Percentiles rank a stretch among this genome's conserved stretches.
phyloP scores from a whole-genome alignment of 1,140 invertebrate genomes.

The Trigoniulus corallinus region DNA sequence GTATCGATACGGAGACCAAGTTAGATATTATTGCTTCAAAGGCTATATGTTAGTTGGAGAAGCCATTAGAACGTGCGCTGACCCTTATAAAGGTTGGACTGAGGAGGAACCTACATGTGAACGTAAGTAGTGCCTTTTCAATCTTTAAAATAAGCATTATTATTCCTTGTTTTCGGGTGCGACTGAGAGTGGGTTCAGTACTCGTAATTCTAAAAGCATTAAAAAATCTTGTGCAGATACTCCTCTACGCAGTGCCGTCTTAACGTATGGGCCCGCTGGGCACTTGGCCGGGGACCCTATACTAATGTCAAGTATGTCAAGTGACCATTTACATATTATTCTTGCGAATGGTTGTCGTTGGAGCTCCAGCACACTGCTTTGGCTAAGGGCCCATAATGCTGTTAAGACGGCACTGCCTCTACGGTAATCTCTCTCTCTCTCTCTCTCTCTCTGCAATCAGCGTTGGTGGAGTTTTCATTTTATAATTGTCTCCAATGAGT shows the following conservation, averaged over 20 bases:
- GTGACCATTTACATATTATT: too few relatives aligned
- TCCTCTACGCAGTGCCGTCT: too few relatives aligned
- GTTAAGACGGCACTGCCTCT: too few relatives aligned
- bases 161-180: not conserved
- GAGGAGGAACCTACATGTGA: not conserved
- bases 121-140: constrained; percentile 3
- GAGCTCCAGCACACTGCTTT: too few relatives aligned
- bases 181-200: not conserved
- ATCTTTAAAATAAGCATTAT: not conserved
- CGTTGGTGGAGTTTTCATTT: too few relatives aligned
- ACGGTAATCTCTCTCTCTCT: too few relatives aligned
- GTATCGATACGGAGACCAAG: constrained; percentile 1
- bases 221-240: not conserved
- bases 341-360: too few relatives aligned
- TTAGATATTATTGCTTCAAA: not conserved
- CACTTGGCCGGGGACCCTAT: too few relatives aligned
- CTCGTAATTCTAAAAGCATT: not conserved
- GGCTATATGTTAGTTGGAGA: constrained; percentile 4
- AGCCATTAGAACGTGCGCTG: not conserved
- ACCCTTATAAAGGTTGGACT: constrained; percentile 1
- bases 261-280: too few relatives aligned
- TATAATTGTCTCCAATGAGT: too few relatives aligned
- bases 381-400: too few relatives aligned
- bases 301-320: not conserved
- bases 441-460: too few relatives aligned